Percentiles rank a stretch among this genome's conserved stretches.
These are phyloP conservation scores for Nyctibius grandis DNA, from an alignment of 2,797 vertebrate genomes.

Conservation along the genomic window DNA sequence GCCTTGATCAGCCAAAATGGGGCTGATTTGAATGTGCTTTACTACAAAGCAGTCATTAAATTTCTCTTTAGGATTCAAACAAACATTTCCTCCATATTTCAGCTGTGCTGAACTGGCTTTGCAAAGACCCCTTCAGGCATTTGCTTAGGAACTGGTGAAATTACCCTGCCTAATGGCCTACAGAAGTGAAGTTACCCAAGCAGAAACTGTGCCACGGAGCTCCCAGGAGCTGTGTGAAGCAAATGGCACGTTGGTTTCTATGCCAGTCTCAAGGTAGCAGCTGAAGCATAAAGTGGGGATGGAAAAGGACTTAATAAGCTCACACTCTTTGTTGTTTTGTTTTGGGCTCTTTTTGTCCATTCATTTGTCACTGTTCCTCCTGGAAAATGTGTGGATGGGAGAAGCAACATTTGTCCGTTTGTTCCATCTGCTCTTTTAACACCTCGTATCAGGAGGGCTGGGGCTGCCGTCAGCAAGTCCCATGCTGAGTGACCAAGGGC, in stretches of 20 bases:
- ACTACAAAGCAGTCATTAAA: slow-evolving; percentile 35
- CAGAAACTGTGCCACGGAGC: background rate
- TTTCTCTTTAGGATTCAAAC: slow-evolving; percentile 20
- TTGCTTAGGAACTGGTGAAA: slow-evolving; percentile 58
- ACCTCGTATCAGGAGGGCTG: background rate
- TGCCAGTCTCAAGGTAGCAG: slow-evolving; percentile 39
- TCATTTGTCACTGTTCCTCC: background rate
- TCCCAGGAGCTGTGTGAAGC: slow-evolving; percentile 29
- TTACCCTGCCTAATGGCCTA: slow-evolving; percentile 54
- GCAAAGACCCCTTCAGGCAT: slow-evolving; percentile 42
- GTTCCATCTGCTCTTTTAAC: background rate
- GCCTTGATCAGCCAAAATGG: slow-evolving; percentile 29
- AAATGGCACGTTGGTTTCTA: background rate
- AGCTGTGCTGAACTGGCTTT: slow-evolving; percentile 37
- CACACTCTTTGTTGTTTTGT: background rate
- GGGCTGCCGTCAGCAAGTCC: background rate
- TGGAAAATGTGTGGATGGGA: background rate
- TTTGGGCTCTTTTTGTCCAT: background rate
- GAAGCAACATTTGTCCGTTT: background rate
- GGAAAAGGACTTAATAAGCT: background rate
- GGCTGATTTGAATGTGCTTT: slow-evolving; percentile 7
- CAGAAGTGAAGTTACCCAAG: slow-evolving; percentile 42
- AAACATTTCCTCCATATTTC: slow-evolving; percentile 24
- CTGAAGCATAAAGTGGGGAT: slow-evolving; percentile 1
- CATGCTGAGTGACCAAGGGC: background rate